These are phyloP conservation scores for Cheilosia scutellata DNA, from an alignment of 2,888 invertebrate genomes.

Conservation along the genomic window DNA sequence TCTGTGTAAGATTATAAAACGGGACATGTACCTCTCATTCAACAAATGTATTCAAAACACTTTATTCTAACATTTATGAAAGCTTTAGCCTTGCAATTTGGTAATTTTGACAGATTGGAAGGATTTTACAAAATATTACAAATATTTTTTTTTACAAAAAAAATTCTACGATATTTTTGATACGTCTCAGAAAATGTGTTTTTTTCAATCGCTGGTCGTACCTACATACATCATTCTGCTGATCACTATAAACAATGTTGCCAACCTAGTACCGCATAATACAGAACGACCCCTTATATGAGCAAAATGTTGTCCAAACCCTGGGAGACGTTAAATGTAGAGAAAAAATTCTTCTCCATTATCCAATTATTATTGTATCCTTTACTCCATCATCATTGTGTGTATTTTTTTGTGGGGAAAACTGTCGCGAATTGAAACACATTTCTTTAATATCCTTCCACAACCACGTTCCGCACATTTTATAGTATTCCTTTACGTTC, in stretches of 20 bases:
- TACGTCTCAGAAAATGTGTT: no score
- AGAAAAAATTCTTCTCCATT: constrained; percentile 6
- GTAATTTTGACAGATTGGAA: no score
- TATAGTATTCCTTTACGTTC: constrained; percentile 18
- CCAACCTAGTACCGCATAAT: no score
- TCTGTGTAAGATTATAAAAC: no score
- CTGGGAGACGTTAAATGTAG: background rate
- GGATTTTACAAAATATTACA: no score
- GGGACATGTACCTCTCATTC: no score
- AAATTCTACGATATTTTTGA: no score
- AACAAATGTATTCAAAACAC: no score
- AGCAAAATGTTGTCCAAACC: background rate
- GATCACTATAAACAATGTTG: background rate
- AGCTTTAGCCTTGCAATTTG: no score
- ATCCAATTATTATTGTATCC: constrained; percentile 47
- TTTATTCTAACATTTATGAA: no score
- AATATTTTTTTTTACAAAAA: no score
- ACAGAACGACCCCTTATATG: background rate
- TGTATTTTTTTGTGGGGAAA: constrained; percentile 12
- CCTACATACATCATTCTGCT: background rate
- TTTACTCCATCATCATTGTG: constrained; percentile 33
- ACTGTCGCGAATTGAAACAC: constrained; percentile 61
- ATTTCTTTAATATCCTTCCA: constrained; percentile 42
- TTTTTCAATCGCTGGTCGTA: no score
- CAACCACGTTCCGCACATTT: background rate